Conservation (phyloP, 1,140 invertebrate species). For the Aethina tumida region DNA sequence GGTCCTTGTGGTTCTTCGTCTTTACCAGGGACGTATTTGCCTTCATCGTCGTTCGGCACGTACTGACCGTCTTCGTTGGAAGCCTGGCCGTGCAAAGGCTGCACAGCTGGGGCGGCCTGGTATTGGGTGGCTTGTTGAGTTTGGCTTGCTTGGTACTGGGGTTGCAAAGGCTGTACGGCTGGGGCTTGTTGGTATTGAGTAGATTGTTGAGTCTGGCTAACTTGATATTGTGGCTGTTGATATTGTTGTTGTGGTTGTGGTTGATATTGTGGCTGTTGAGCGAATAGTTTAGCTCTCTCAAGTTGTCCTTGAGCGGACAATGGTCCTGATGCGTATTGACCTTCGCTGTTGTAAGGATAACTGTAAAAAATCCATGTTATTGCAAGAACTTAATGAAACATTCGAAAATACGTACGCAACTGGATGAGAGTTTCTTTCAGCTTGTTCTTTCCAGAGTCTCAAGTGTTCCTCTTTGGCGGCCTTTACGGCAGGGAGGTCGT, state of each 20-base stretch:
- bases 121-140: conserved; percentile 9
- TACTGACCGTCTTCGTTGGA: conserved; percentile 14
- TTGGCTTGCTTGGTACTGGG: conserved; percentile 4
- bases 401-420: conserved; percentile 24
- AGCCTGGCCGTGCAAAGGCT: background rate
- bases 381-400: background rate
- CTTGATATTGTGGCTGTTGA: conserved; percentile 2
- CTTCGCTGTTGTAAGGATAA: conserved; percentile 20
- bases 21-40: conserved; percentile 18
- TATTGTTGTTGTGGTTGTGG: conserved; percentile 5
- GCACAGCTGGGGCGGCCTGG: background rate
- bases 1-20: conserved; percentile 41
- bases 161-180: conserved; percentile 3
- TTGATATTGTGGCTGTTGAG: conserved; percentile 10
- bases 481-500: conserved; percentile 48
- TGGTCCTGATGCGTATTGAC: conserved; percentile 21
- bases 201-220: conserved; percentile 8
- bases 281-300: conserved; percentile 13
- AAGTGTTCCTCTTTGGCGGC: conserved; percentile 50
- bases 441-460: conserved; percentile 49
- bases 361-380: background rate
- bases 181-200: conserved; percentile 8
- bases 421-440: conserved; percentile 37
- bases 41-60: conserved; percentile 21
- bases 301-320: conserved; percentile 18